Percentiles rank a stretch among this genome's conserved stretches.
These are phyloP conservation scores for Myrmecophaga tridactyla DNA, from an alignment of 2,113 vertebrate species.

Conservation along the genomic window DNA sequence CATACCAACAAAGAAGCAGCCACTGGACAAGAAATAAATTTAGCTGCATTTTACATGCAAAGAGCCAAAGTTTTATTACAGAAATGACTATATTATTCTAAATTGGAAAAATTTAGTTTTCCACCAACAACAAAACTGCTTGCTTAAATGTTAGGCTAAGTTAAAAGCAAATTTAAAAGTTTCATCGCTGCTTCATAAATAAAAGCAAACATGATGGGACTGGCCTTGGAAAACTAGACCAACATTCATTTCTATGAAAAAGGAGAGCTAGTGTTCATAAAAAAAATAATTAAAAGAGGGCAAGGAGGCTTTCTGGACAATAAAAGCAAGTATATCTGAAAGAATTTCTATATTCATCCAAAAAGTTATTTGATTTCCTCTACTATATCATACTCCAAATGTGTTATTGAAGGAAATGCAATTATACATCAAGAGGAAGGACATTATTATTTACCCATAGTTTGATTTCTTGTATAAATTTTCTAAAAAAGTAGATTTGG, in stretches of 20 bases:
- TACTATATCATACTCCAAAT: not conserved
- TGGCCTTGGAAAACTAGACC: not conserved
- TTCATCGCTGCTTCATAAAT: not conserved
- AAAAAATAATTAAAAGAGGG: not conserved
- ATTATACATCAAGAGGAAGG: not conserved
- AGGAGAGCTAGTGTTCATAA: not conserved
- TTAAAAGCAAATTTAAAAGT: not conserved
- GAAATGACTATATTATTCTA: not conserved
- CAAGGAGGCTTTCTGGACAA: not conserved
- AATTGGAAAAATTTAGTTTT: slow-evolving; percentile 25
- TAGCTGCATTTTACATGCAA: not conserved
- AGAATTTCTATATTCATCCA: not conserved
- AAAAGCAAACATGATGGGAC: not conserved
- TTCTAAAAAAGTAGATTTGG: not conserved
- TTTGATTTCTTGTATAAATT: not conserved
- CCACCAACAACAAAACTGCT: not conserved
- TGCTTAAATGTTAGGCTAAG: not conserved
- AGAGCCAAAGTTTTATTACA: not conserved
- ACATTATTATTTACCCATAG: not conserved
- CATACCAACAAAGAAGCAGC: not conserved
- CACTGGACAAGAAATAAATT: not conserved
- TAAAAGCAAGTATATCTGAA: not conserved
- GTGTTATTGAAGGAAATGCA: not conserved
- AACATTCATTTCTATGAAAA: not conserved
- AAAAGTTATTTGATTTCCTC: not conserved